These are phyloP conservation scores for Prionailurus bengalensis DNA, from an alignment of 2,113 vertebrate species.

Conservation along the genomic window DNA sequence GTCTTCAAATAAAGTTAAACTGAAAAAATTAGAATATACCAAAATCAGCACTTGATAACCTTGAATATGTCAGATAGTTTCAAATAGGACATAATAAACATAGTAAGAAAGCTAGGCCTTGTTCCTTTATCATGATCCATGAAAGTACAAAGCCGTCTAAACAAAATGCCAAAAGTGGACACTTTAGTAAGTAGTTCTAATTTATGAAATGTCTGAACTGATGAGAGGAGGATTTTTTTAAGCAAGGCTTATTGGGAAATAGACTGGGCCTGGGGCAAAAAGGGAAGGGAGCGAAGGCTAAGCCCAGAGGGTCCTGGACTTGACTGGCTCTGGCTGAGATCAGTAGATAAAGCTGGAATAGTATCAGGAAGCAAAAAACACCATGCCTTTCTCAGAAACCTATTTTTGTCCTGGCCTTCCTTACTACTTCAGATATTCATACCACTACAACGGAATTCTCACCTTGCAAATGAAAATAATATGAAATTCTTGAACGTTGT, in stretches of 20 bases:
- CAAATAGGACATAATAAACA: neutral
- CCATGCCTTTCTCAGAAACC: slow-evolving; percentile 78
- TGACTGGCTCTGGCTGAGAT: slow-evolving; percentile 32
- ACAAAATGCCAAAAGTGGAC: neutral
- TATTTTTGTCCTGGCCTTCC: slow-evolving; percentile 73
- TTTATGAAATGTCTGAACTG: neutral
- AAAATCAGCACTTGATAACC: neutral
- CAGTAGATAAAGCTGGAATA: slow-evolving; percentile 66
- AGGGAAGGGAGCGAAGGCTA: neutral
- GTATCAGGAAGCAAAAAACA: slow-evolving; percentile 66
- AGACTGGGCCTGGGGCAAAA: neutral
- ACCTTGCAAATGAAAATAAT: slow-evolving; percentile 57
- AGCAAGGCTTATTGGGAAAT: slow-evolving; percentile 39
- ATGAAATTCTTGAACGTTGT: neutral
- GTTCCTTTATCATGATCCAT: neutral
- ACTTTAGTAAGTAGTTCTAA: slow-evolving; percentile 1
- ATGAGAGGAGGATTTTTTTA: neutral
- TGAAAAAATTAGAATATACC: neutral
- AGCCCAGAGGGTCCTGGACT: neutral
- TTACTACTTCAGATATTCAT: slow-evolving; percentile 68
- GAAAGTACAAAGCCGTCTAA: neutral
- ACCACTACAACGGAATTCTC: slow-evolving; percentile 36
- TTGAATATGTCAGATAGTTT: slow-evolving; percentile 45
- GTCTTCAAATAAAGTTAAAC: neutral
- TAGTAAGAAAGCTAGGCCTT: neutral